phyloP scores from a whole-genome alignment of 2,888 invertebrate species.

The Drosophila nr. medialis region DNA sequence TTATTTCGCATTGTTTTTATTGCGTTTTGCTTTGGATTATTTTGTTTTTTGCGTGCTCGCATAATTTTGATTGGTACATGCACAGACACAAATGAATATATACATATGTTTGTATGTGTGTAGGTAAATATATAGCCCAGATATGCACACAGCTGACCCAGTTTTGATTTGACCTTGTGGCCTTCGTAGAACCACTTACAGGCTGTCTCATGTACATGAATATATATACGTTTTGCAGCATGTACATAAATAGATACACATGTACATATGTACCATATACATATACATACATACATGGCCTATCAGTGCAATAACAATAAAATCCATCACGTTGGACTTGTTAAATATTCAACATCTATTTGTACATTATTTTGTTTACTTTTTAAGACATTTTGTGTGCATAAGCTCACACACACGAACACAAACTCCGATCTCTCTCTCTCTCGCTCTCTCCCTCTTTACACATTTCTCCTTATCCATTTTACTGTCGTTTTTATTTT shows the following conservation, averaged over 20 bases:
- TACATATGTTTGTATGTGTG: background rate
- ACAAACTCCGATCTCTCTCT: background rate
- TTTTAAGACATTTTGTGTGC: background rate
- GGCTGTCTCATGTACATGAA: conserved; percentile 11
- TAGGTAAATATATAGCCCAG: conserved; percentile 31
- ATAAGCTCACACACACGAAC: conserved; percentile 12
- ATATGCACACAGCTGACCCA: conserved; percentile 70
- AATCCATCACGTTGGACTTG: conserved; percentile 6
- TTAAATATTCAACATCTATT: background rate
- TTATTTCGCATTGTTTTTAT: conserved; percentile 41
- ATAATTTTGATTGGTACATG: conserved; percentile 31
- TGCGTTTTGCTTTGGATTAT: conserved; percentile 52
- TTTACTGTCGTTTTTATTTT: conserved; percentile 15
- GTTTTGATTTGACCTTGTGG: conserved; percentile 76
- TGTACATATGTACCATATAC: background rate
- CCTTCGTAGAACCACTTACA: conserved; percentile 50
- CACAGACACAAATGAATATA: background rate
- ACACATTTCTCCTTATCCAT: conserved; percentile 3
- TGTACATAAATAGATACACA: conserved; percentile 7
- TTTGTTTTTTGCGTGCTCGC: conserved; percentile 48
- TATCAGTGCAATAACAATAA: conserved; percentile 23
- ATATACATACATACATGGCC: background rate
- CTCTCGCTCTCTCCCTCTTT: background rate
- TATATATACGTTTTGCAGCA: conserved; percentile 7
- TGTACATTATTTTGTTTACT: background rate